Evolutionary conservation across 2,113 vertebrate species (phyloP).

Genomic region (Gnathonemus echidnorhynchus): DNA sequence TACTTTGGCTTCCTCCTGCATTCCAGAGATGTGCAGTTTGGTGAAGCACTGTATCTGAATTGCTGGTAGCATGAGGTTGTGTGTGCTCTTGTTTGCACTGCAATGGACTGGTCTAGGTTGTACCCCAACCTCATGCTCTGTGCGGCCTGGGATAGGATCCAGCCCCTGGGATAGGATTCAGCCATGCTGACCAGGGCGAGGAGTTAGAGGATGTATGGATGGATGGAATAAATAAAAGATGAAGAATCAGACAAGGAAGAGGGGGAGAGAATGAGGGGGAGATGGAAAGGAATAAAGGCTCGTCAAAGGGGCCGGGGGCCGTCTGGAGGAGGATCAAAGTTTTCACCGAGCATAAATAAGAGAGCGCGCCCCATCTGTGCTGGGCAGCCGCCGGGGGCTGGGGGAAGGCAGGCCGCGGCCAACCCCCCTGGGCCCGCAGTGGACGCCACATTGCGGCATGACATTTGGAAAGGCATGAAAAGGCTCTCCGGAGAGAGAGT

Average conservation of each 20-base stretch:
- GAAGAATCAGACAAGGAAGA: background rate
- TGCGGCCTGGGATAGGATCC: background rate
- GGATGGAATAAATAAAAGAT: slow-evolving; percentile 6
- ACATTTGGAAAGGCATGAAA: slow-evolving; percentile 36
- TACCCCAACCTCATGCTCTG: background rate
- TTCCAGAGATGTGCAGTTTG: background rate
- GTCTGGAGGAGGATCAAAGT: slow-evolving; percentile 34
- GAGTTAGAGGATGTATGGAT: background rate
- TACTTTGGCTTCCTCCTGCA: background rate
- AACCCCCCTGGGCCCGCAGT: slow-evolving; percentile 11
- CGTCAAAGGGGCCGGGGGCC: background rate
- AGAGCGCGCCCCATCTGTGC: slow-evolving; percentile 32
- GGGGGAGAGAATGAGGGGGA: background rate
- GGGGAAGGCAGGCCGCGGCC: slow-evolving; percentile 8
- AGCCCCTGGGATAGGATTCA: background rate
- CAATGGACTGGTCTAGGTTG: background rate
- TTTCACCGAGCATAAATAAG: slow-evolving; percentile 33
- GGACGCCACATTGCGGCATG: slow-evolving; percentile 25
- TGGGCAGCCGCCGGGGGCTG: background rate
- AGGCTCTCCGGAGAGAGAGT: slow-evolving; percentile 37
- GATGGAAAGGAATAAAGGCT: slow-evolving; percentile 5
- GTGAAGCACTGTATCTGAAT: background rate
- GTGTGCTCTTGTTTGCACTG: background rate
- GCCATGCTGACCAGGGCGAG: background rate
- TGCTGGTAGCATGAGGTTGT: background rate